Evolutionary conservation across 2,888 invertebrate species (phyloP).

Genomic region (Archips crataeganus): DNA sequence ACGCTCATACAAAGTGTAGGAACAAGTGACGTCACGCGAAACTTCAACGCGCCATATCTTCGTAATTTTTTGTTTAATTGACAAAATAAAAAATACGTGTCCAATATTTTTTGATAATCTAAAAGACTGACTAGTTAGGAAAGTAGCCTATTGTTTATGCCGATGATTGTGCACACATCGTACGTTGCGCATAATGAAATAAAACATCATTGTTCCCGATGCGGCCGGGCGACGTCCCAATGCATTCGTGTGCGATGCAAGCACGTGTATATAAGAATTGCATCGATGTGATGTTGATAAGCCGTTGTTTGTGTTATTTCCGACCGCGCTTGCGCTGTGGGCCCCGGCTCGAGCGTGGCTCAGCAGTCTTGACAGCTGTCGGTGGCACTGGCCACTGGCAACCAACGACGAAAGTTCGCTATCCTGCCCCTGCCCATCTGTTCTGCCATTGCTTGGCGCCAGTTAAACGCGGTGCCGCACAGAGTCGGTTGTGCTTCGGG

Average conservation of each 20-base stretch:
- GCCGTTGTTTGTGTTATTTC: slow-evolving; percentile 31
- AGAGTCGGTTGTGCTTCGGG: slow-evolving; percentile 60
- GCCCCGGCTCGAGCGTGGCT: slow-evolving; percentile 52
- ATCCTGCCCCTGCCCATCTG: slow-evolving; percentile 31
- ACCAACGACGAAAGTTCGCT: slow-evolving; percentile 54
- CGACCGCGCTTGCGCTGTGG: slow-evolving; percentile 60
- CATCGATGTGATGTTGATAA: slow-evolving; percentile 22
- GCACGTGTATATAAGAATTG: slow-evolving; percentile 14
- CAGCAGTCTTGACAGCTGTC: slow-evolving; percentile 51
- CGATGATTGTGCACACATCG: background rate
- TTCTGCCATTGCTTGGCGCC: slow-evolving; percentile 47
- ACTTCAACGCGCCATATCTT: no score
- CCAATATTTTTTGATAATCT: no score
- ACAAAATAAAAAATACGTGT: no score
- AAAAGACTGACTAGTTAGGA: no score
- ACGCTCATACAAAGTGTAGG: no score
- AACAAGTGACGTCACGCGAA: no score
- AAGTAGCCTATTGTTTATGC: slow-evolving; percentile 28
- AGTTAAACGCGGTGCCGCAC: slow-evolving; percentile 72
- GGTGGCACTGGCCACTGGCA: slow-evolving; percentile 46
- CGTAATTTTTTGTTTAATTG: no score
- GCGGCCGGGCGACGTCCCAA: background rate
- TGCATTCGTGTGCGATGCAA: slow-evolving; percentile 15
- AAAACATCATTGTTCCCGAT: slow-evolving; percentile 38
- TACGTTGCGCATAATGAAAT: slow-evolving; percentile 28